These are phyloP conservation scores for Idris sp. DNA, from an alignment of 1,140 invertebrate species.

Conservation along the genomic window DNA sequence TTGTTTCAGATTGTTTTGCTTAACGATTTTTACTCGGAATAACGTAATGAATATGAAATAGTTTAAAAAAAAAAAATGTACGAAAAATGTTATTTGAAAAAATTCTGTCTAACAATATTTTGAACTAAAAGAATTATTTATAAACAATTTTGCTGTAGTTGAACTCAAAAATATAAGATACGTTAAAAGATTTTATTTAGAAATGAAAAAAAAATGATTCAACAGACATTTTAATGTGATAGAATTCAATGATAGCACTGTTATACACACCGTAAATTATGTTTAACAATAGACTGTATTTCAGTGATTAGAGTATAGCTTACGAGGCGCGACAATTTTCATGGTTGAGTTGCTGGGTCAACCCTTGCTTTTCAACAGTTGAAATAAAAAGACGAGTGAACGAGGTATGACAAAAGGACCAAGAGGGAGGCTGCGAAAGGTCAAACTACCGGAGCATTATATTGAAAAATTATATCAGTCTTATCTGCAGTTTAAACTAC, in stretches of 20 bases:
- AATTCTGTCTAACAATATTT: too few relatives aligned
- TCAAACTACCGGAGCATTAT: constrained; percentile 57
- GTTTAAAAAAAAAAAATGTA: too few relatives aligned
- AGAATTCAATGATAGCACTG: not conserved
- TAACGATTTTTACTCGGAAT: too few relatives aligned
- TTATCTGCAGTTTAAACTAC: constrained; percentile 67
- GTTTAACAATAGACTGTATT: constrained; percentile 13
- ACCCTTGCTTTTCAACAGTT: constrained; percentile 45
- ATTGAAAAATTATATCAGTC: constrained; percentile 72
- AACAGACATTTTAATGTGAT: constrained; percentile 1
- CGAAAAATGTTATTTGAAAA: too few relatives aligned
- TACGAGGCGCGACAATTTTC: constrained; percentile 23
- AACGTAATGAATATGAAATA: too few relatives aligned
- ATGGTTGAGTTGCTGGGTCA: constrained; percentile 28
- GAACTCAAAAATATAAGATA: too few relatives aligned
- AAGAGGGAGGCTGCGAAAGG: constrained; percentile 16
- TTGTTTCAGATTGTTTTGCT: too few relatives aligned
- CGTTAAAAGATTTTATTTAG: too few relatives aligned
- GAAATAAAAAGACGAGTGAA: constrained; percentile 53
- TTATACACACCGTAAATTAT: constrained; percentile 10
- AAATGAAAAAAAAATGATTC: too few relatives aligned
- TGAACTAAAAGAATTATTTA: too few relatives aligned
- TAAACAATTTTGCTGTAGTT: too few relatives aligned
- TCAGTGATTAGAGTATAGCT: constrained; percentile 11
- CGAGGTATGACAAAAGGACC: constrained; percentile 30